Base-by-base conservation (phyloP, 2,797 vertebrate genomes). In the Artibeus jamaicensis region DNA sequence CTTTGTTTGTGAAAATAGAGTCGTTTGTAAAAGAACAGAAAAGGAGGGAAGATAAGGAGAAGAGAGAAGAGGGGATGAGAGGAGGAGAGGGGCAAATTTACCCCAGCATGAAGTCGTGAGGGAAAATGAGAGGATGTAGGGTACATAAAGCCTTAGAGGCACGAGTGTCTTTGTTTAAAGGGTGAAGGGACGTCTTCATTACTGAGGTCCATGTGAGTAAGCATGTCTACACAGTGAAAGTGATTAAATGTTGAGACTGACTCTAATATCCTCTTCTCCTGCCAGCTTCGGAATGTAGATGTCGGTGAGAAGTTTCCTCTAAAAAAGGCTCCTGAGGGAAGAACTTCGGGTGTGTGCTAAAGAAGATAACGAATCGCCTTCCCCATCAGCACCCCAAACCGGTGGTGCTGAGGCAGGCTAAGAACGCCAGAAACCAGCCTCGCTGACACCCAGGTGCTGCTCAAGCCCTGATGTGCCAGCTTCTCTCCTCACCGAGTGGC, bases 41-140 rank as follows among this genome's bases (percentile, higher is more conserved):
- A 14, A 5, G 29, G 5, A 59, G 22, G 1, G 6, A 32, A 57
- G 6, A 7, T 39, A 37, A 26, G 2, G 26, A 4, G 2, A 32
- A 4, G 18, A 34, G 0, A 32, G 4, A 12, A n/a, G 7, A 37
- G 42, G 14, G 0, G 0, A 26, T 19, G 0, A 34, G 14, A 4
- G 24, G 22, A 3, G 2, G 67, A 15, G 1, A 4, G 2, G 15
- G 7, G 14, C 12, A 9, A 68, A 6, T 2, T 6, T 15, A 42
- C 9, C 15, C 2, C 55, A 74, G 21, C 21, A 19, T 78, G 32
- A 22, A 81, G 3, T 6, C 24, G 3, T 53, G 34, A 21, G 7
- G 44, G 21, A 65, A 78, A n/a, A 74, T 55, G 48, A 29, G 62
- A 73, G 6, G 29, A 71, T 32, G 18, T 9, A 78, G 0, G 4